These are phyloP conservation scores for Poecile atricapillus DNA, from an alignment of 2,113 vertebrate species.

Conservation along the genomic window DNA sequence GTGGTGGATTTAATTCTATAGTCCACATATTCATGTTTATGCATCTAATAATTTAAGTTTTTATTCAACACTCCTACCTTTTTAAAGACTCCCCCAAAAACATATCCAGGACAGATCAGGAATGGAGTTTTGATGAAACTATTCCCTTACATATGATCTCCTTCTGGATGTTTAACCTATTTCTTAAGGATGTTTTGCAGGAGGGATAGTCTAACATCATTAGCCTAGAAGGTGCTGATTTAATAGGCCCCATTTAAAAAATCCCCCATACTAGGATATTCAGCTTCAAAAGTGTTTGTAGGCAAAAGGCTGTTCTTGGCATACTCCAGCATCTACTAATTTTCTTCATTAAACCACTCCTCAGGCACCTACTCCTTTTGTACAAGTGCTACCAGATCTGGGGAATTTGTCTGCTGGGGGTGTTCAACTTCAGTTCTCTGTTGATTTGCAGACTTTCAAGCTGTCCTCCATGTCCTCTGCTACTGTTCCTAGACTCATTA, in stretches of 20 bases:
- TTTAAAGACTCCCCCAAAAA: neutral
- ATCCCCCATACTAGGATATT: neutral
- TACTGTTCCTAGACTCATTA: neutral
- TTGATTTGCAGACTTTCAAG: neutral
- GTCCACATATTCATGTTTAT: neutral
- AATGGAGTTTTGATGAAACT: neutral
- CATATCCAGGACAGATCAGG: neutral
- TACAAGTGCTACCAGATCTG: neutral
- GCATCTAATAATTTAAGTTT: neutral
- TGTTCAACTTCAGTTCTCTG: neutral
- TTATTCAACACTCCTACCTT: neutral
- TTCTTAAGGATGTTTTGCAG: neutral
- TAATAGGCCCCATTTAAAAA: neutral
- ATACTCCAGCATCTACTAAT: neutral
- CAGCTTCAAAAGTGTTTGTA: neutral
- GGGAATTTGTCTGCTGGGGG: neutral
- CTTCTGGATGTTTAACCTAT: neutral
- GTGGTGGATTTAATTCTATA: neutral
- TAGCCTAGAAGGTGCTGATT: neutral
- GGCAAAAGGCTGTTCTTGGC: neutral
- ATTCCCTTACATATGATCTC: neutral
- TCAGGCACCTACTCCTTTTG: neutral
- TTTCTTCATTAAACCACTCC: neutral
- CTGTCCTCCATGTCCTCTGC: neutral
- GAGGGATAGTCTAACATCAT: neutral